phyloP scores from a whole-genome alignment of 2,113 vertebrate genomes.

The Campylomormyrus numenius region DNA sequence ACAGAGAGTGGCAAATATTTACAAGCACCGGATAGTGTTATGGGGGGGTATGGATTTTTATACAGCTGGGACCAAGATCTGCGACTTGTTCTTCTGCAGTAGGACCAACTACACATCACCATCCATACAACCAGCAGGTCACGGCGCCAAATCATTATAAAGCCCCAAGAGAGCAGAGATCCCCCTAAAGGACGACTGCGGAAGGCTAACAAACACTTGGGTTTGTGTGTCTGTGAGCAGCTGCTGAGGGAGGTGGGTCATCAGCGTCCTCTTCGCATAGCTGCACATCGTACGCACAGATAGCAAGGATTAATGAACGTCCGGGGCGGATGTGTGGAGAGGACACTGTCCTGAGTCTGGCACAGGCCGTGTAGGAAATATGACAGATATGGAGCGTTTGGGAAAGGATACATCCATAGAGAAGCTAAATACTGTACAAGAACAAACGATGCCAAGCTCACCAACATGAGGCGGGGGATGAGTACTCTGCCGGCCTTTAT shows the following conservation, averaged over 20 bases:
- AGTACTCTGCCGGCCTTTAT: conserved; percentile 36
- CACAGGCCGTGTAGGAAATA: background rate
- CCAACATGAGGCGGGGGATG: conserved; percentile 44
- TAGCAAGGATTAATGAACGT: background rate
- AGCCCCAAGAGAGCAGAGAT: background rate
- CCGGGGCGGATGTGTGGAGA: conserved; percentile 29
- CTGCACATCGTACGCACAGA: conserved; percentile 9
- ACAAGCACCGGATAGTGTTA: background rate
- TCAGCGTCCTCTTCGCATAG: conserved; percentile 28
- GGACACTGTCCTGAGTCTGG: conserved; percentile 19
- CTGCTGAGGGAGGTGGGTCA: background rate
- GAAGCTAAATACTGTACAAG: background rate
- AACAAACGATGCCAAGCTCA: conserved; percentile 29
- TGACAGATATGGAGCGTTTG: background rate
- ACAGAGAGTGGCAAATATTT: background rate
- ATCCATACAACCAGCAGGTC: background rate
- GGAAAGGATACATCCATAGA: conserved; percentile 1
- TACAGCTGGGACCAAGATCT: conserved; percentile 25
- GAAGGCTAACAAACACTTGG: background rate
- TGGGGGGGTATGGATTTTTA: background rate
- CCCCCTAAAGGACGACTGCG: background rate
- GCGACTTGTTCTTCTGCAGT: conserved; percentile 13
- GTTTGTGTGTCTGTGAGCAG: conserved; percentile 17
- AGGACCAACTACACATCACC: conserved; percentile 18
- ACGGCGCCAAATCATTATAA: background rate